Evolutionary conservation across 2,113 vertebrate species (phyloP).

Genomic region (Chelonoidis abingdonii): DNA sequence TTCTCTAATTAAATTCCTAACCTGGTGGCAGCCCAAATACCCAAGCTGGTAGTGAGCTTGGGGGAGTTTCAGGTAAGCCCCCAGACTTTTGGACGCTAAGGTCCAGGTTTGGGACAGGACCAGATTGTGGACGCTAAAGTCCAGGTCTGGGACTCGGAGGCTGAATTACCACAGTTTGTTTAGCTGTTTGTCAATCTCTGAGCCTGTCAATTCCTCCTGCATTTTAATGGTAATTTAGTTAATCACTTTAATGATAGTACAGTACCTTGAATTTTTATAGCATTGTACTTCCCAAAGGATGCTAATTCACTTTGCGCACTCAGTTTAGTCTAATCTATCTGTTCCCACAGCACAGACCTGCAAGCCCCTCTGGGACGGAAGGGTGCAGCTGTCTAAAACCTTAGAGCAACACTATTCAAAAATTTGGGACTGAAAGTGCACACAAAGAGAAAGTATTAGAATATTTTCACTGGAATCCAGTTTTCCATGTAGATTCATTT

Average conservation of each 20-base stretch:
- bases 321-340: neutral
- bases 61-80: no score
- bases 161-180: no score
- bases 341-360: neutral
- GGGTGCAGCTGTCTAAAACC: neutral
- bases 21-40: no score
- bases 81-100: no score
- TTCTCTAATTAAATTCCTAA: no score
- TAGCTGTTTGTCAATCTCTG: neutral
- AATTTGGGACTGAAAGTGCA: neutral
- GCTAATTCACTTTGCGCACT: conserved; percentile 9
- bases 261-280: neutral
- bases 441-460: neutral
- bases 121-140: no score
- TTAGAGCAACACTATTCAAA: neutral
- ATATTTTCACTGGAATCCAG: neutral
- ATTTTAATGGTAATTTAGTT: conserved; percentile 10
- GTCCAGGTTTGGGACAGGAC: no score
- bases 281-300: conserved; percentile 7
- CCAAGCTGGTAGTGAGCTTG: no score
- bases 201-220: neutral
- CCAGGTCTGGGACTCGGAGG: no score
- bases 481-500: neutral
- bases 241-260: conserved; percentile 27
- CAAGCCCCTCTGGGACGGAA: neutral